A percentile compares a stretch with the other conserved stretches of the same genome.
phyloP scores from a whole-genome alignment of 2,113 vertebrate genomes.

The Mustelus asterias region DNA sequence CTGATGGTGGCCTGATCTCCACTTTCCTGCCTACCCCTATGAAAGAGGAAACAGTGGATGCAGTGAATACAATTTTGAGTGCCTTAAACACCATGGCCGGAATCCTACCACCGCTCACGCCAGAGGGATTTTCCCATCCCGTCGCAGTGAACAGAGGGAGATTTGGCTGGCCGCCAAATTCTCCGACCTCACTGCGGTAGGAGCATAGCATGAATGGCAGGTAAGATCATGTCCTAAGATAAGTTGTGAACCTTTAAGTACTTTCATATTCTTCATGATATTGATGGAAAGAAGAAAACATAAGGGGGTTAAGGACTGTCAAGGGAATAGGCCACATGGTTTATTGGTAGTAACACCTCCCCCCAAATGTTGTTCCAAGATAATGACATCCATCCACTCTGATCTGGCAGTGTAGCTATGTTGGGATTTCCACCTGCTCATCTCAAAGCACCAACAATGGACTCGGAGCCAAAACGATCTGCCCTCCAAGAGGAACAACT shows the following conservation, averaged over 20 bases:
- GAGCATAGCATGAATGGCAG: too few relatives aligned
- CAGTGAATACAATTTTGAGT: neutral
- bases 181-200: too few relatives aligned
- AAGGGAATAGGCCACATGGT: neutral
- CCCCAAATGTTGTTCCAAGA: neutral
- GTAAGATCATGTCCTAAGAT: neutral
- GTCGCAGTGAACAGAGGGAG: too few relatives aligned
- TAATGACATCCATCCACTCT: neutral
- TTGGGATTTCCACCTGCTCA: neutral
- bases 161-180: too few relatives aligned
- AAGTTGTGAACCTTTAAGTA: neutral
- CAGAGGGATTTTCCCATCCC: too few relatives aligned
- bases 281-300: neutral
- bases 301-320: neutral
- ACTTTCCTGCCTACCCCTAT: too few relatives aligned
- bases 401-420: neutral
- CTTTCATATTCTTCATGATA: neutral
- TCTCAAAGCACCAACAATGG: neutral
- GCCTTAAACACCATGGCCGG: neutral
- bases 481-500: neutral
- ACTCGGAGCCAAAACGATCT: neutral
- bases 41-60: neutral
- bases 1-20: too few relatives aligned
- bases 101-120: too few relatives aligned
- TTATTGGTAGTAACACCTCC: neutral